Evolutionary conservation across 2,797 vertebrate genomes (phyloP).

Genomic region (Rhinogobio ventralis): DNA sequence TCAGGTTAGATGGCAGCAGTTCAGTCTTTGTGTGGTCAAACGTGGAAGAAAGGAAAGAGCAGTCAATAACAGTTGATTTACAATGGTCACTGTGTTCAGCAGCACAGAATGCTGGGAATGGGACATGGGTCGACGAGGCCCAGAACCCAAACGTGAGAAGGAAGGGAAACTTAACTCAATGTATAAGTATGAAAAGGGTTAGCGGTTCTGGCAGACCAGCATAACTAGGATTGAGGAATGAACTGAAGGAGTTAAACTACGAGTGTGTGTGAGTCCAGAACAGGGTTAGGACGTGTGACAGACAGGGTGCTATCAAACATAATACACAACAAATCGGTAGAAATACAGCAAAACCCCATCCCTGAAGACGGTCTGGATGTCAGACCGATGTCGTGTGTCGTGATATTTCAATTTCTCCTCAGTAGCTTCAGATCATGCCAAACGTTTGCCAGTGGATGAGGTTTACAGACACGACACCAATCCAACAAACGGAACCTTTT

Average conservation of each 20-base stretch:
- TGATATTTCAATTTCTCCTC: background rate
- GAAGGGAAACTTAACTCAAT: background rate
- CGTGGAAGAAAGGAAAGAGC: background rate
- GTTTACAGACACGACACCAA: constrained; percentile 41
- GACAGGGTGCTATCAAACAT: background rate
- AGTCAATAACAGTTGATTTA: background rate
- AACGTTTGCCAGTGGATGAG: background rate
- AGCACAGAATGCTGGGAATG: background rate
- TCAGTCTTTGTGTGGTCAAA: background rate
- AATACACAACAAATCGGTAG: background rate
- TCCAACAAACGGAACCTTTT: constrained; percentile 91
- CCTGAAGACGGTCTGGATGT: background rate
- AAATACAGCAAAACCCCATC: background rate
- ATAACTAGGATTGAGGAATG: background rate
- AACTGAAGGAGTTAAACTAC: background rate
- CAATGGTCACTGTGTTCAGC: background rate
- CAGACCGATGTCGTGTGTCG: background rate
- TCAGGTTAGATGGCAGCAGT: background rate
- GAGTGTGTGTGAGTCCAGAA: background rate
- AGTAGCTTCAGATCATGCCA: too few relatives aligned
- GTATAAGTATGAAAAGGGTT: background rate
- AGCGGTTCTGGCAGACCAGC: background rate
- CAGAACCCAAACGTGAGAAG: too few relatives aligned
- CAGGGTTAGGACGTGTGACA: background rate
- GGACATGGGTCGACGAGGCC: background rate